A percentile compares a stretch with the other conserved stretches of the same genome.
Evolutionary conservation across 2,797 vertebrate genomes (phyloP).

Genomic region (Scyliorhinus canicula): DNA sequence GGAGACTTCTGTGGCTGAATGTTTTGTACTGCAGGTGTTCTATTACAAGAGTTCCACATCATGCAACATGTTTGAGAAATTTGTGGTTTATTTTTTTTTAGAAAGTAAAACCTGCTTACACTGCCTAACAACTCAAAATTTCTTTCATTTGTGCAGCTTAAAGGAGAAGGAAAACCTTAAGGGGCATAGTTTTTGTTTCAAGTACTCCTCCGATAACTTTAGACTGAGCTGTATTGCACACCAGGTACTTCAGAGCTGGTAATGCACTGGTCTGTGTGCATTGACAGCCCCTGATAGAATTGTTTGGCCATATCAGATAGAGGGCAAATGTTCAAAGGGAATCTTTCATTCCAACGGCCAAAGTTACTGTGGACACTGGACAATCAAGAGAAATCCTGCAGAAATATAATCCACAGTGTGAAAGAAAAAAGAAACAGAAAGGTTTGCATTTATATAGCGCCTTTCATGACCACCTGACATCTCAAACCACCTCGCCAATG

Average conservation of each 20-base stretch:
- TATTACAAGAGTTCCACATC: slow-evolving; percentile 16
- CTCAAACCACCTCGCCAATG: neutral
- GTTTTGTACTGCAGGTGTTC: slow-evolving; percentile 13
- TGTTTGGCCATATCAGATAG: neutral
- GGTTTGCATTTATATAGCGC: neutral
- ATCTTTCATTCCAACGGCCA: neutral
- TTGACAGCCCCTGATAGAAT: neutral
- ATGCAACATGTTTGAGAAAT: neutral
- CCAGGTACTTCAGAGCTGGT: neutral
- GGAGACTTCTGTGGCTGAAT: slow-evolving; percentile 11
- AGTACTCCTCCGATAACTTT: neutral
- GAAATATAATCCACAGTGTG: neutral
- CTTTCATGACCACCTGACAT: neutral
- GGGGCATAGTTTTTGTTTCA: neutral
- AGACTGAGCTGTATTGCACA: neutral
- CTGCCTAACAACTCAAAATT: neutral
- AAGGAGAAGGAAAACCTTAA: neutral
- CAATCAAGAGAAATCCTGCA: neutral
- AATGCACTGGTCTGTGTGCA: neutral
- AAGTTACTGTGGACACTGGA: neutral
- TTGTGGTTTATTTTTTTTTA: neutral
- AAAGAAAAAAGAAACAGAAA: neutral
- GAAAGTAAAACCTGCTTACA: neutral
- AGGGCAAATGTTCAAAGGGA: neutral
- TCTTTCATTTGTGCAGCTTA: neutral